Conservation (phyloP, 1,140 invertebrate species). For the Paraescarpia echinospica region DNA sequence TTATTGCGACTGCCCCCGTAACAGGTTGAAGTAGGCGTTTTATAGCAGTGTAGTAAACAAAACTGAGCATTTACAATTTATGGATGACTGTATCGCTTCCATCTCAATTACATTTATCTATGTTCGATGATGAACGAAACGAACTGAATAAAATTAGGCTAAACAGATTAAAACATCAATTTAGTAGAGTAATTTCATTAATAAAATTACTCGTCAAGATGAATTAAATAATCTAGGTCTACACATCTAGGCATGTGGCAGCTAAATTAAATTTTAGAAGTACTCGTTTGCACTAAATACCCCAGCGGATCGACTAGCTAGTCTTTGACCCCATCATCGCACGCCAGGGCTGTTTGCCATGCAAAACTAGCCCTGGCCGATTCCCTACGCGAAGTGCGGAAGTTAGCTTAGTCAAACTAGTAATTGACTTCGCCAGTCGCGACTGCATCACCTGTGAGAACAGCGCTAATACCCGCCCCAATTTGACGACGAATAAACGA, state of each 20-base stretch:
- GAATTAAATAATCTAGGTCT: neutral
- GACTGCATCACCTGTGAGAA: too few species aligned
- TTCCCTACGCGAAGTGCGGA: too few species aligned
- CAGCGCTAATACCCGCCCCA: too few species aligned
- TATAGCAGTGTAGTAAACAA: neutral
- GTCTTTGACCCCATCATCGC: too few species aligned
- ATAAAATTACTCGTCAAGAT: neutral
- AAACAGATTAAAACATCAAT: neutral
- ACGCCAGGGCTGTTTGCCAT: too few species aligned
- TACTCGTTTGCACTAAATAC: too few species aligned
- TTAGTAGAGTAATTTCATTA: neutral
- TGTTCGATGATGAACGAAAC: neutral
- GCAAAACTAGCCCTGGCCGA: too few species aligned
- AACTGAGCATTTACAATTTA: neutral
- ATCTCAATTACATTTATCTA: neutral
- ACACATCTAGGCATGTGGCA: neutral
- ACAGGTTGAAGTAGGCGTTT: neutral
- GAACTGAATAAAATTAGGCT: neutral
- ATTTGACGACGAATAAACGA: too few species aligned
- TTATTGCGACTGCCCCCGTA: neutral
- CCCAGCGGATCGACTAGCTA: too few species aligned
- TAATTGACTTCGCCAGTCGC: too few species aligned
- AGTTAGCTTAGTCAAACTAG: too few species aligned
- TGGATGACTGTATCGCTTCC: neutral
- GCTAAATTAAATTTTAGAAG: neutral